These are phyloP conservation scores for Escarpia spicata DNA, from an alignment of 2,888 invertebrate species.

Conservation along the genomic window DNA sequence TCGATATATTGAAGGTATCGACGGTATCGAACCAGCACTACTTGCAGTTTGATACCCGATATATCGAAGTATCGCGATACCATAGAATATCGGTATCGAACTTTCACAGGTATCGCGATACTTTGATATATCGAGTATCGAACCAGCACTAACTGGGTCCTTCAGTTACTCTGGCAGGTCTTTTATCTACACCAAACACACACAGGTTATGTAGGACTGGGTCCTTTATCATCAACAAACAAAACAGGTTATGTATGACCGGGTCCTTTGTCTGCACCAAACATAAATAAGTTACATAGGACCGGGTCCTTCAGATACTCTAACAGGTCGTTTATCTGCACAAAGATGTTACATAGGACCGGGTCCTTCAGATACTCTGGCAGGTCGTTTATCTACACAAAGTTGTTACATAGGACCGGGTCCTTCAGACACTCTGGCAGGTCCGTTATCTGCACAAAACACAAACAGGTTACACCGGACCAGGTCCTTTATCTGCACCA, in stretches of 20 bases:
- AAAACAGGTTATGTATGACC: not conserved
- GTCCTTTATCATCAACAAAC: not conserved
- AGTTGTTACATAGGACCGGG: constrained; percentile 67
- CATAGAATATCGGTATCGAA: too few relatives aligned
- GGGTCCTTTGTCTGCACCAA: not conserved
- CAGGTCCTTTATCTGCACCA: constrained; percentile 68
- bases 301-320: constrained; percentile 60
- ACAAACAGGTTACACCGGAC: constrained; percentile 55
- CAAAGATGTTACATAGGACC: constrained; percentile 54
- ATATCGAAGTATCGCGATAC: too few relatives aligned
- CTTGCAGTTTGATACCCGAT: too few relatives aligned
- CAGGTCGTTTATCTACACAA: constrained; percentile 69
- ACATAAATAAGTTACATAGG: constrained; percentile 34
- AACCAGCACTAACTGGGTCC: constrained; percentile 70
- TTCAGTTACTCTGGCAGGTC: constrained; percentile 72
- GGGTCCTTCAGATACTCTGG: constrained; percentile 74
- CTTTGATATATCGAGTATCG: too few relatives aligned
- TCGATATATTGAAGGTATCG: too few relatives aligned
- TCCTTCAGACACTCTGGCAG: constrained; percentile 73
- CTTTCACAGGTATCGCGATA: too few relatives aligned
- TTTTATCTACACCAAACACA: constrained; percentile 59
- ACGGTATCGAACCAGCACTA: too few relatives aligned
- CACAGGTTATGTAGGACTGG: not conserved
- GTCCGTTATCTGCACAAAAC: constrained; percentile 66
- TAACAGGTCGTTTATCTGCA: constrained; percentile 70